Percentiles rank a stretch among this genome's conserved stretches.
phyloP scores from a whole-genome alignment of 2,113 vertebrate species.

The Euleptes europaea region DNA sequence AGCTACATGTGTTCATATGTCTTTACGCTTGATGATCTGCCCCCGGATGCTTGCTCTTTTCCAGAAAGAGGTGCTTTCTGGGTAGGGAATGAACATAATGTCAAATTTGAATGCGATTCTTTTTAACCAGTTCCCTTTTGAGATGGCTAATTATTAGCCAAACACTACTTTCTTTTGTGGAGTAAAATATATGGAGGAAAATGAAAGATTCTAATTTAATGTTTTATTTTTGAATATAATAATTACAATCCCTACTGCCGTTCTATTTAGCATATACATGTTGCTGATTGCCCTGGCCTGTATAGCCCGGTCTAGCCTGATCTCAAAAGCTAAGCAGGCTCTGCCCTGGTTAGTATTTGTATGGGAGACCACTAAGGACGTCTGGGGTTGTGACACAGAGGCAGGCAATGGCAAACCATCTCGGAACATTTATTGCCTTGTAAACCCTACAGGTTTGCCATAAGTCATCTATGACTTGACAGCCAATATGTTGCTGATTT shows the following conservation, averaged over 20 bases:
- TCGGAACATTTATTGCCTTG: no score
- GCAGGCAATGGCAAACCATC: no score
- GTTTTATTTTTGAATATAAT: not conserved
- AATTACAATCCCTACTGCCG: not conserved
- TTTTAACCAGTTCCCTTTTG: not conserved
- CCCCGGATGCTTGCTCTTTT: not conserved
- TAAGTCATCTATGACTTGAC: no score
- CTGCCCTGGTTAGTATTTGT: no score
- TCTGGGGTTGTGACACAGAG: no score
- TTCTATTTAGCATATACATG: not conserved
- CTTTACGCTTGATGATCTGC: not conserved
- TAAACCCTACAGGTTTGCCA: no score
- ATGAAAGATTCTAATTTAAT: not conserved
- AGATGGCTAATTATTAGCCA: not conserved
- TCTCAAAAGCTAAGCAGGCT: no score
- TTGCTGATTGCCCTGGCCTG: not conserved
- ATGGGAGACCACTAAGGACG: no score
- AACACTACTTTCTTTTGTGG: not conserved
- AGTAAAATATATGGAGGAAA: not conserved
- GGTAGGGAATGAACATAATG: not conserved
- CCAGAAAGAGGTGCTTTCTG: not conserved
- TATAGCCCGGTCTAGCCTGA: no score
- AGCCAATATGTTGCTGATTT: not conserved
- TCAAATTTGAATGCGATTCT: not conserved
- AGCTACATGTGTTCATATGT: no score